A percentile compares a stretch with the other conserved stretches of the same genome.
These are phyloP conservation scores for Nipponacmea schrenckii DNA, from an alignment of 2,888 invertebrate species.

Conservation along the genomic window DNA sequence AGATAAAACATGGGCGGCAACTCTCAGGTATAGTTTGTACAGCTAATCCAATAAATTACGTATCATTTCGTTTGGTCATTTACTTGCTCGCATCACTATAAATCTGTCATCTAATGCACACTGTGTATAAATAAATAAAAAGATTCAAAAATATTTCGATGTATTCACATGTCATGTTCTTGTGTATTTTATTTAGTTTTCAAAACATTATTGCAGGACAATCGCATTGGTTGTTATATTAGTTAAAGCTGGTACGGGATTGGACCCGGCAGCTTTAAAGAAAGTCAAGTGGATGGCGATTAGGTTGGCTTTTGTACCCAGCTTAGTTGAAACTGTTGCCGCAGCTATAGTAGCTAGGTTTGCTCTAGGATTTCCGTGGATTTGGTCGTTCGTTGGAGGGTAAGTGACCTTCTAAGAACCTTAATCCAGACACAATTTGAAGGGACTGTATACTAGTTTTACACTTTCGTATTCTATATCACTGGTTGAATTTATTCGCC, in stretches of 20 bases:
- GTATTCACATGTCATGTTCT: no score
- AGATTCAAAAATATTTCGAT: no score
- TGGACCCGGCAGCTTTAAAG: not conserved
- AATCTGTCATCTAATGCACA: no score
- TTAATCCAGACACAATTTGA: no score
- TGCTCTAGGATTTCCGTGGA: not conserved
- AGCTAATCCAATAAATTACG: no score
- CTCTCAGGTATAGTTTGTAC: not conserved
- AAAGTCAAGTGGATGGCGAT: conserved; percentile 3
- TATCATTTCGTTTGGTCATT: no score
- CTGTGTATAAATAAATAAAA: no score
- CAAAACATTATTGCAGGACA: not conserved
- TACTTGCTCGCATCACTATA: no score
- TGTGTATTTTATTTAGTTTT: no score
- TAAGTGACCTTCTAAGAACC: not conserved
- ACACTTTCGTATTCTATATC: no score
- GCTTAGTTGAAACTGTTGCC: not conserved
- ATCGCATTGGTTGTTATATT: not conserved
- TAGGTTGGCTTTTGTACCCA: not conserved
- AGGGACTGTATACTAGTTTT: no score
- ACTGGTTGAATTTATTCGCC: no score
- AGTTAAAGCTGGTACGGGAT: not conserved
- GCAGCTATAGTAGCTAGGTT: not conserved
- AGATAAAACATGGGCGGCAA: not conserved
- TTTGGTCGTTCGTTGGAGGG: not conserved